Conservation (phyloP, 2,113 vertebrate species). For the Amphiprion ocellaris region DNA sequence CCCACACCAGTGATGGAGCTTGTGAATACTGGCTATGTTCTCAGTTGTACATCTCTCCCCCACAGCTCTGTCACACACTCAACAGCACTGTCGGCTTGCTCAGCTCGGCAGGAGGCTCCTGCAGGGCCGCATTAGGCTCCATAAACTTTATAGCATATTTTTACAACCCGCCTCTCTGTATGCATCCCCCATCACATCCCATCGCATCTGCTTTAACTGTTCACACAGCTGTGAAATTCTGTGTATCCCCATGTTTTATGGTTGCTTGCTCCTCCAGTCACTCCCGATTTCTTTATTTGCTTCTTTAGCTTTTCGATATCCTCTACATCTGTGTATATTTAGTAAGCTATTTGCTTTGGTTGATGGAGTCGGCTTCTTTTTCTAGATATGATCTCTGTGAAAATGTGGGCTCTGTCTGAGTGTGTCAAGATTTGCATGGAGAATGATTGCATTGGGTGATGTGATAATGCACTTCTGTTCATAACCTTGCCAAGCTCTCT, state of each 20-base stretch:
- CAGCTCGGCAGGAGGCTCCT: conserved; percentile 77
- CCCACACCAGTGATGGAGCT: conserved; percentile 64
- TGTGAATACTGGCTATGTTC: conserved; percentile 70
- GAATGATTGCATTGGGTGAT: conserved; percentile 33
- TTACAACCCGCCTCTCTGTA: conserved; percentile 83
- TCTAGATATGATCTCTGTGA: conserved; percentile 39
- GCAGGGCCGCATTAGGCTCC: conserved; percentile 83
- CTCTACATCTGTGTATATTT: conserved; percentile 75
- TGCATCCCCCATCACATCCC: conserved; percentile 81
- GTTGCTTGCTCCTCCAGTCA: conserved; percentile 71
- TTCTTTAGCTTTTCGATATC: conserved; percentile 67
- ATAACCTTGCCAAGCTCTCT: conserved; percentile 40
- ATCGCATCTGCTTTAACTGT: conserved; percentile 83
- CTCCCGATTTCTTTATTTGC: conserved; percentile 77
- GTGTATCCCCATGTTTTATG: conserved; percentile 80
- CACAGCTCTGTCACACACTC: conserved; percentile 78
- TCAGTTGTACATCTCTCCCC: conserved; percentile 78
- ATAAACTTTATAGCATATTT: conserved; percentile 85
- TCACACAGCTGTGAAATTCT: conserved; percentile 82
- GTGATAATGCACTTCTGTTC: conserved; percentile 38
- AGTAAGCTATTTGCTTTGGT: conserved; percentile 67
- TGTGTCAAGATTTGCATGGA: conserved; percentile 52
- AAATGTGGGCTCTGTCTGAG: conserved; percentile 32
- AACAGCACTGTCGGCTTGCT: conserved; percentile 74
- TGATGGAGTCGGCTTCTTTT: conserved; percentile 56